Percentiles rank a stretch among this genome's conserved stretches.
phyloP scores from a whole-genome alignment of 2,888 invertebrate species.

The Ischnus inquisitorius region DNA sequence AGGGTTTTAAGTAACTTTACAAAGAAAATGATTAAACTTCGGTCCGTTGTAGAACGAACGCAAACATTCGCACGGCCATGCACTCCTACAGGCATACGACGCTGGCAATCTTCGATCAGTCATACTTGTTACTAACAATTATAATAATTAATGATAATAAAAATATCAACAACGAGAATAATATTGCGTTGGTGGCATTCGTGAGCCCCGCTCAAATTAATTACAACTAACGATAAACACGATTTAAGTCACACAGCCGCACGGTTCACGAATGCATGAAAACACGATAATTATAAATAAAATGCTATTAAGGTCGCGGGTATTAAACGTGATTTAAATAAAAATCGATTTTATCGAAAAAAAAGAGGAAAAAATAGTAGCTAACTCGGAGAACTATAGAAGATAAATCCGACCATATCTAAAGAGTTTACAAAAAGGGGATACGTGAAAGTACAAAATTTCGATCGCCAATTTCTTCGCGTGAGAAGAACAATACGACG shows the following conservation, averaged over 20 bases:
- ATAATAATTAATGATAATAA: slow-evolving; percentile 26
- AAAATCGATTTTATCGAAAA: slow-evolving; percentile 17
- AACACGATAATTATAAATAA: slow-evolving; percentile 42
- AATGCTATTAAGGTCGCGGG: slow-evolving; percentile 38
- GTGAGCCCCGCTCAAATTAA: not conserved
- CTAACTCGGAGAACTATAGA: not conserved
- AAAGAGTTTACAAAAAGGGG: too few species aligned
- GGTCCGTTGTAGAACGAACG: not conserved
- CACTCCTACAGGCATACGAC: slow-evolving; percentile 33
- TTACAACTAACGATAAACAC: slow-evolving; percentile 46
- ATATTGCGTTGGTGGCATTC: slow-evolving; percentile 42
- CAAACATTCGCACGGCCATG: slow-evolving; percentile 32
- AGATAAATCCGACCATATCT: not conserved
- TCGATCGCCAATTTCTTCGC: not conserved
- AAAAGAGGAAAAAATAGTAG: not conserved
- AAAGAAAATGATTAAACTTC: slow-evolving; percentile 46
- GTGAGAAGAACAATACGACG: not conserved
- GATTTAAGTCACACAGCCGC: slow-evolving; percentile 82
- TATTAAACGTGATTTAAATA: slow-evolving; percentile 33
- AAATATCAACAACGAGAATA: slow-evolving; percentile 34
- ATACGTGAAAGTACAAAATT: not conserved
- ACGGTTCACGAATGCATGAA: slow-evolving; percentile 73
- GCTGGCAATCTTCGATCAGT: slow-evolving; percentile 7
- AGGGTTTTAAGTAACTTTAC: slow-evolving; percentile 73
- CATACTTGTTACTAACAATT: slow-evolving; percentile 26